These are phyloP conservation scores for Mustelus asterias DNA, from an alignment of 2,113 vertebrate genomes.

Conservation along the genomic window DNA sequence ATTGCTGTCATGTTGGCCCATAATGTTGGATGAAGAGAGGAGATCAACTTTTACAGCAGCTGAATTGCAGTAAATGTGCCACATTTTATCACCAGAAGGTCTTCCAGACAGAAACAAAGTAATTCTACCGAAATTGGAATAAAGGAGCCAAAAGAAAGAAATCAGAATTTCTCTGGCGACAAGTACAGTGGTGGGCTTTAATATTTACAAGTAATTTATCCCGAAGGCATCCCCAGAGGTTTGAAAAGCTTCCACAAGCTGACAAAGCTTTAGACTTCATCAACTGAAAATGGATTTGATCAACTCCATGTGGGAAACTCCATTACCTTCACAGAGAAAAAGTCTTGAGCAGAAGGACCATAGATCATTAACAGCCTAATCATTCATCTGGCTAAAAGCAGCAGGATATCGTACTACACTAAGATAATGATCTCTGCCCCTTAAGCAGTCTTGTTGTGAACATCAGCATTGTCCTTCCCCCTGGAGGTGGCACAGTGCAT, in stretches of 20 bases:
- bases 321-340: not conserved
- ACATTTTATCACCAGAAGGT: not conserved
- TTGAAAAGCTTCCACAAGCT: not conserved
- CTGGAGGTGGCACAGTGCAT: not conserved
- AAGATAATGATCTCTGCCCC: not conserved
- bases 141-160: not conserved
- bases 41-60: not conserved
- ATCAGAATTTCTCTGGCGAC: not conserved
- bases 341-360: not conserved
- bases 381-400: not conserved
- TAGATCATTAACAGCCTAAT: not conserved
- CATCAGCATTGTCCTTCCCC: not conserved
- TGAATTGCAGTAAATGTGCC: not conserved
- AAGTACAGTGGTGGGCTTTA: not conserved
- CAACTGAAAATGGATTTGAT: not conserved
- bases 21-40: not conserved
- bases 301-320: not conserved
- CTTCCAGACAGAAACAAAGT: not conserved
- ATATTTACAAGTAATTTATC: not conserved
- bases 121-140: not conserved
- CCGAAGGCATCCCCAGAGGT: no score
- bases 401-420: not conserved
- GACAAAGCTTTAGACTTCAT: not conserved
- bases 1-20: constrained; percentile 28
- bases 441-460: not conserved